These are phyloP conservation scores for Parthenolecanium corni DNA, from an alignment of 2,888 invertebrate species.

Conservation along the genomic window DNA sequence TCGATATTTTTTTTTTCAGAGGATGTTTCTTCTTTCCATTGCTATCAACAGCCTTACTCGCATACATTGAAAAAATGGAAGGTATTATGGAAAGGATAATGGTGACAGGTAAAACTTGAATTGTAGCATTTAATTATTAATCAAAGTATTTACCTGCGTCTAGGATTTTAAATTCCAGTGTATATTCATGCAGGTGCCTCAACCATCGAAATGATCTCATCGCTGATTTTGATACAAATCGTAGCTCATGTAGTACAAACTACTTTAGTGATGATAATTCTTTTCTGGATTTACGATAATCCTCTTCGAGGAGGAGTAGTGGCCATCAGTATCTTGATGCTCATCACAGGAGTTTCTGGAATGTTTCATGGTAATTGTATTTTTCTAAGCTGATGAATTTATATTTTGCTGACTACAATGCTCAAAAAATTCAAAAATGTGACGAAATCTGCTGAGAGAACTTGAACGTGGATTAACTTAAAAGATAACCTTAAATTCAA, in stretches of 20 bases:
- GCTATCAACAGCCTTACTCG: too few species aligned
- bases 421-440: too few species aligned
- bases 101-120: constrained; percentile 34
- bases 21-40: too few species aligned
- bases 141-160: not conserved
- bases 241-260: constrained; percentile 30
- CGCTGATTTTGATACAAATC: constrained; percentile 30
- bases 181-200: constrained; percentile 29
- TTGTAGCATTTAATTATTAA: not conserved
- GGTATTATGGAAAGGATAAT: constrained; percentile 35
- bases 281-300: constrained; percentile 23
- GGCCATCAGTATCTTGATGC: constrained; percentile 2
- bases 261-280: constrained; percentile 29
- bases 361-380: constrained; percentile 27
- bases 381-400: too few species aligned
- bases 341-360: constrained; percentile 24
- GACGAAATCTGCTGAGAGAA: too few species aligned
- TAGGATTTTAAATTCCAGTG: not conserved
- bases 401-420: too few species aligned
- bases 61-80: constrained; percentile 33
- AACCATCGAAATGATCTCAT: constrained; percentile 29
- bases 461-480: too few species aligned
- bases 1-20: too few species aligned
- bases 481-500: too few species aligned
- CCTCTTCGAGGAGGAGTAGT: not conserved